phyloP scores from a whole-genome alignment of 2,888 invertebrate genomes.

The Callimorpha dominula region DNA sequence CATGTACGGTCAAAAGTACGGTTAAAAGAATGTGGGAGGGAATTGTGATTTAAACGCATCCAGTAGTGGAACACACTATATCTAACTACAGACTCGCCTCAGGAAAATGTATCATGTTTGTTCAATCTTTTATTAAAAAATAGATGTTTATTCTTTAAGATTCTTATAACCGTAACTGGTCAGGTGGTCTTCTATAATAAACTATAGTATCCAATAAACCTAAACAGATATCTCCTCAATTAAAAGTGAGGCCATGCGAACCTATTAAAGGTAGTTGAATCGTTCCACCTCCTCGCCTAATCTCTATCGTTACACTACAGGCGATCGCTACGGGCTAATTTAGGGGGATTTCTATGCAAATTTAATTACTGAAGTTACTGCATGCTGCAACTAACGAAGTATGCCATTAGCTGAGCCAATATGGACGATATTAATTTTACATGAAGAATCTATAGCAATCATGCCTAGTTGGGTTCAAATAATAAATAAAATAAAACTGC shows the following conservation, averaged over 20 bases:
- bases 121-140: too few species aligned
- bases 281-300: slow-evolving; percentile 31
- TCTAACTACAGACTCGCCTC: too few species aligned
- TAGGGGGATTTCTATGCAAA: slow-evolving; percentile 80
- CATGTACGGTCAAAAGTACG: too few species aligned
- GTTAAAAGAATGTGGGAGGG: too few species aligned
- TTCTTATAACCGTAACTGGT: not conserved
- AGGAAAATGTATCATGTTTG: too few species aligned
- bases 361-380: slow-evolving; percentile 71
- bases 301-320: slow-evolving; percentile 39
- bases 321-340: slow-evolving; percentile 63
- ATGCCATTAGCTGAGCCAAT: slow-evolving; percentile 61
- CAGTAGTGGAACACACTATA: too few species aligned
- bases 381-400: slow-evolving; percentile 67
- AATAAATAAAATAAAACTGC: too few species aligned
- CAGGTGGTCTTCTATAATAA: slow-evolving; percentile 1
- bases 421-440: slow-evolving; percentile 60
- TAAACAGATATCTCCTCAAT: slow-evolving; percentile 15
- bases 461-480: too few species aligned
- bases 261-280: slow-evolving; percentile 31
- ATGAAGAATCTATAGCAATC: slow-evolving; percentile 41
- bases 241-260: slow-evolving; percentile 21
- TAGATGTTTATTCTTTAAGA: not conserved
- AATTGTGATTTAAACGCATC: too few species aligned
- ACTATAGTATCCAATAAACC: not conserved